Percentiles rank a stretch among this genome's conserved stretches.
Conservation (phyloP, 2,888 invertebrate species). For the Lucinisca nassula region DNA sequence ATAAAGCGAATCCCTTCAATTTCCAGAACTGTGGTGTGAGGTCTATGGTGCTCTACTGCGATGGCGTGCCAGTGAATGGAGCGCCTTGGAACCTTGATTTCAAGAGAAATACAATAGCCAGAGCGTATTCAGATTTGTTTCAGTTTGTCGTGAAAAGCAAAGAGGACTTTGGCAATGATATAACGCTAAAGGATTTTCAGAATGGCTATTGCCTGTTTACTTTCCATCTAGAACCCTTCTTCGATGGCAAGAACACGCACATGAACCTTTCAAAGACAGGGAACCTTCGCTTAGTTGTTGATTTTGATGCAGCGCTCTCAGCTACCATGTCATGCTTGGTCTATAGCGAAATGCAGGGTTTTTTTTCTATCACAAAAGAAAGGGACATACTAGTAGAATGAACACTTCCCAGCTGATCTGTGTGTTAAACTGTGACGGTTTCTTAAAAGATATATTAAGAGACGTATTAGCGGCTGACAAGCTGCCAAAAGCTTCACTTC, state of each 20-base stretch:
- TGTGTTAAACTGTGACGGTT: neutral
- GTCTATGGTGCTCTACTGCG: conserved; percentile 29
- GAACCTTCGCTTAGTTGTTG: conserved; percentile 36
- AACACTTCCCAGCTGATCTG: conserved; percentile 14
- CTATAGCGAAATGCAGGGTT: conserved; percentile 17
- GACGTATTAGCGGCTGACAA: neutral
- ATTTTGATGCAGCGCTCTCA: conserved; percentile 13
- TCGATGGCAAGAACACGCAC: conserved; percentile 13
- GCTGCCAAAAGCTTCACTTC: neutral
- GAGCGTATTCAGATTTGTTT: conserved; percentile 31
- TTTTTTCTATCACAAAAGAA: conserved; percentile 29
- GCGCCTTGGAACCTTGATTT: conserved; percentile 35
- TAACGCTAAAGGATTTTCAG: conserved; percentile 16
- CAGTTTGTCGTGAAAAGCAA: conserved; percentile 35
- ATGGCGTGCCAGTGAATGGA: conserved; percentile 33
- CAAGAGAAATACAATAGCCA: neutral
- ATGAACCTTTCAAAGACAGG: conserved; percentile 24
- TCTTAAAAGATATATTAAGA: too few species aligned
- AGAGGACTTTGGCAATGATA: conserved; percentile 20
- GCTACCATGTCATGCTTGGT: conserved; percentile 21
- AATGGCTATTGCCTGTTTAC: conserved; percentile 31
- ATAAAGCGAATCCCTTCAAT: conserved; percentile 30
- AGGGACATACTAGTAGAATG: conserved; percentile 19
- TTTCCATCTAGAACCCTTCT: conserved; percentile 20
- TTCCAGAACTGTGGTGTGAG: conserved; percentile 26